Evolutionary conservation across 2,888 invertebrate genomes (phyloP).

Genomic region (Dynastes grantii): DNA sequence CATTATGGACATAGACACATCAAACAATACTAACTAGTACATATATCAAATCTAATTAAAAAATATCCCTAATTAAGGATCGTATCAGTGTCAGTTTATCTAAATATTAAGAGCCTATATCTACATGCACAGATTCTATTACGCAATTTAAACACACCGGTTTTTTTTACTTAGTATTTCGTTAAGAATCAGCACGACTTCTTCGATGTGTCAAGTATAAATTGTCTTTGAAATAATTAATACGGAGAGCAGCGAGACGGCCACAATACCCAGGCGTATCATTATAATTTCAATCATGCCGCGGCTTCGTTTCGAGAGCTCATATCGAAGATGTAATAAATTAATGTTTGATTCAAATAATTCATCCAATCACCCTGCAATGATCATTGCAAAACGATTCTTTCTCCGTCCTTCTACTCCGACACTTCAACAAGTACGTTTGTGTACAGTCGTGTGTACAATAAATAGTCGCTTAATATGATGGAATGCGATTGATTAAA

Average conservation of each 20-base stretch:
- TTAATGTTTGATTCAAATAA: conserved; percentile 26
- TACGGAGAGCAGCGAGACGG: conserved; percentile 7
- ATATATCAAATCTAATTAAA: not conserved
- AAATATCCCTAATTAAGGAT: not conserved
- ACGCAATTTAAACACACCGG: not conserved
- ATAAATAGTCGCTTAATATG: not conserved
- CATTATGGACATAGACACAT: not conserved
- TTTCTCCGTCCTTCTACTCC: not conserved
- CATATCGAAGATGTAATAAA: conserved; percentile 34
- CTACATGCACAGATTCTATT: not conserved
- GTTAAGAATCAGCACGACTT: conserved; percentile 19
- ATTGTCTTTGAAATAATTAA: conserved; percentile 38
- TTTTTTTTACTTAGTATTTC: conserved; percentile 21
- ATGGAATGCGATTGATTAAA: not conserved
- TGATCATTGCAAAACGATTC: conserved; percentile 10
- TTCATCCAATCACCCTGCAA: conserved; percentile 23
- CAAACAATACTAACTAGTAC: not conserved
- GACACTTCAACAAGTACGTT: not conserved
- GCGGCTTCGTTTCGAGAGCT: conserved; percentile 5
- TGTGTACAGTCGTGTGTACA: not conserved
- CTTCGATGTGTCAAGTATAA: conserved; percentile 23
- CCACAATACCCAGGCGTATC: conserved; percentile 18
- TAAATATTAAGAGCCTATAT: not conserved
- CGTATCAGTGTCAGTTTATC: not conserved
- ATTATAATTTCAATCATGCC: conserved; percentile 27